phyloP scores from a whole-genome alignment of 2,113 vertebrate genomes.

The Stomatorhinus ivindoensis region DNA sequence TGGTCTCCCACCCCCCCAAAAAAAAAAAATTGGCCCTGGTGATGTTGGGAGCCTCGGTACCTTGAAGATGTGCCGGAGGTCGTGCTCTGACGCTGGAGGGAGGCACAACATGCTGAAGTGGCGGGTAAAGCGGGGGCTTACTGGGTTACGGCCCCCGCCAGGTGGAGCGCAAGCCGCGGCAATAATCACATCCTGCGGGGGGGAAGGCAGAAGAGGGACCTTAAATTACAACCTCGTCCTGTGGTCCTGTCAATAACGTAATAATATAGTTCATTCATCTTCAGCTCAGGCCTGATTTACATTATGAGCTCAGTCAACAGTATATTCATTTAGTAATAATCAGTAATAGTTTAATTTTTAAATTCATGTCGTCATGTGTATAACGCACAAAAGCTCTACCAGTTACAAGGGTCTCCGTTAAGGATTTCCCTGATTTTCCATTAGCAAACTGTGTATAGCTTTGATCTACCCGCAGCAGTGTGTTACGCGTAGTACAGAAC shows the following conservation, averaged over 20 bases:
- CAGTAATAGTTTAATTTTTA: background rate
- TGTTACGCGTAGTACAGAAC: background rate
- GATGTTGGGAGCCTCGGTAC: constrained; percentile 40
- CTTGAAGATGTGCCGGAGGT: constrained; percentile 78
- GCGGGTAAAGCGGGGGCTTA: constrained; percentile 71
- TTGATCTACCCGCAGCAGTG: background rate
- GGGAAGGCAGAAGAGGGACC: background rate
- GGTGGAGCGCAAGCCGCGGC: constrained; percentile 70
- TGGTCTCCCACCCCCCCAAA: background rate
- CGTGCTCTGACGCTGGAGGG: constrained; percentile 69
- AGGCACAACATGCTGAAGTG: constrained; percentile 76
- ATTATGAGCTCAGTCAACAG: background rate
- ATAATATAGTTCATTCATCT: background rate
- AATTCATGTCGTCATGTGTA: background rate
- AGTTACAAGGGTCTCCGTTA: background rate
- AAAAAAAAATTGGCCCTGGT: background rate
- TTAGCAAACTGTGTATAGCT: background rate
- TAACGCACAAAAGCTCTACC: background rate
- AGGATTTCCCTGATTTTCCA: background rate
- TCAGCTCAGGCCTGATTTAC: background rate
- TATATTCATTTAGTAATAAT: background rate
- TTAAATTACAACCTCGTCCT: background rate
- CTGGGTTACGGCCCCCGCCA: constrained; percentile 74
- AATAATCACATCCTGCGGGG: constrained; percentile 66
- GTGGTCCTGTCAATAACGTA: background rate